Evolutionary conservation across 1,140 invertebrate species (phyloP).

Genomic region (Glossosoma conforme): DNA sequence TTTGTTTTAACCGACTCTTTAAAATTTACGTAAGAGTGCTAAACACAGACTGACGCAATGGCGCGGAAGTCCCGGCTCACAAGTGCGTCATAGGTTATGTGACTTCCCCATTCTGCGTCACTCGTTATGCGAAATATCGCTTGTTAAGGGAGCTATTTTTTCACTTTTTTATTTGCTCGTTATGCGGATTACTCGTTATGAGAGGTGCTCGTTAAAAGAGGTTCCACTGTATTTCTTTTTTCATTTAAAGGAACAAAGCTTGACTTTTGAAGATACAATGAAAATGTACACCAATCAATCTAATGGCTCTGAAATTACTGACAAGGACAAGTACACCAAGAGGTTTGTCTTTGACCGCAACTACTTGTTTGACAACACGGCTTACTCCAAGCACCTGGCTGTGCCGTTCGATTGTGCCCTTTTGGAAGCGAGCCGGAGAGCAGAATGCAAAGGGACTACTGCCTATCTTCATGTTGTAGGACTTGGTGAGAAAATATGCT

Average conservation of each 20-base stretch:
- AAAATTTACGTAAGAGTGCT: too few relatives aligned
- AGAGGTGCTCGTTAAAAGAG: too few relatives aligned
- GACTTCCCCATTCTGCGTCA: too few relatives aligned
- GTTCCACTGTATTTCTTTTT: neutral
- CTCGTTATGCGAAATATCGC: too few relatives aligned
- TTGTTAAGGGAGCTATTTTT: too few relatives aligned
- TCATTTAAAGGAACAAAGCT: slow-evolving; percentile 13
- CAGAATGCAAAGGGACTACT: slow-evolving; percentile 27
- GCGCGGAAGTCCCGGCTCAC: too few relatives aligned
- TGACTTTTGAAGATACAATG: slow-evolving; percentile 11
- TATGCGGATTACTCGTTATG: too few relatives aligned
- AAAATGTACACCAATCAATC: slow-evolving; percentile 10
- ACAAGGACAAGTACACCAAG: slow-evolving; percentile 15
- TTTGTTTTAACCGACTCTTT: too few relatives aligned
- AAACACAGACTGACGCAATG: too few relatives aligned
- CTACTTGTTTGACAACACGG: slow-evolving; percentile 33
- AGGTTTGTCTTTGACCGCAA: slow-evolving; percentile 9
- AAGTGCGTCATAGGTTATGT: too few relatives aligned
- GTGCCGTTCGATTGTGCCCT: slow-evolving; percentile 35
- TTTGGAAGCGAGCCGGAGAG: slow-evolving; percentile 36
- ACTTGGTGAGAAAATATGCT: slow-evolving; percentile 33
- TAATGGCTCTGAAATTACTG: slow-evolving; percentile 6
- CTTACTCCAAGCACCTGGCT: slow-evolving; percentile 35
- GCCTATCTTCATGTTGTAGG: slow-evolving; percentile 41
- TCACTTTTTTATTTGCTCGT: too few relatives aligned